Base-by-base conservation (phyloP, 2,888 invertebrate species). In the Blomia tropicalis region DNA sequence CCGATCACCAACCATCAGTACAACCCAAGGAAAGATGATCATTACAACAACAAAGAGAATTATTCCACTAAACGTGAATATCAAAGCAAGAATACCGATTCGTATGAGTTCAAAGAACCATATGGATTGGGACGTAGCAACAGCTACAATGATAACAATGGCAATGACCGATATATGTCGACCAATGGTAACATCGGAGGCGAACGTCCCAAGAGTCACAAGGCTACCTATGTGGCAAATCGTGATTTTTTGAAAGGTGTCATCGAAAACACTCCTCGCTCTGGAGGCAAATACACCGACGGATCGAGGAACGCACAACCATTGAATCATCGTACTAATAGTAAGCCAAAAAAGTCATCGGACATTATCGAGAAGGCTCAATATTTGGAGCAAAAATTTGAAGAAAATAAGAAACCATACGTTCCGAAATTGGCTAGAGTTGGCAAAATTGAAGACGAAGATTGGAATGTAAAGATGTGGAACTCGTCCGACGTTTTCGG, bases 391-490 rank as follows among this genome's bases (percentile, higher is more conserved):
- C 25, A 62, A n/a, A 58, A 43, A 23, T 25, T 62, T 19, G 54
- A 31, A 58, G 41, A 62, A 30, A 3, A 44, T 4, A 66, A 66
- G 23, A 66, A 68, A 23, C n/a, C 43, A 17, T 62, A 62, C 44
- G 43, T 53, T 23, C 66, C 66, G 7, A 68, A 67, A 44, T 44
- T 68, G 23, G 22, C 54, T 27, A 66, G 65, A 60, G 62, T 62
- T 22, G 62, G 62, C 7, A 58, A 56, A 43, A 62, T 62, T 17
- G 62, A 62, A 53, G 62, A 62, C n/a, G 66, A 68, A 58, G 68
- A 68, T 47, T 68, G 68, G 68, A 68, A 68, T 64, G 63, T 67
- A 4, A 66, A 66, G 53, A 43, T 64, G 17, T 62, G 67, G 58
- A 67, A 68, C 27, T 64, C 67, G 22, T 30, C 61, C 11, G 41